A percentile compares a stretch with the other conserved stretches of the same genome.
Conservation (phyloP, 2,797 vertebrate species). For the Leptatherina wallacei region DNA sequence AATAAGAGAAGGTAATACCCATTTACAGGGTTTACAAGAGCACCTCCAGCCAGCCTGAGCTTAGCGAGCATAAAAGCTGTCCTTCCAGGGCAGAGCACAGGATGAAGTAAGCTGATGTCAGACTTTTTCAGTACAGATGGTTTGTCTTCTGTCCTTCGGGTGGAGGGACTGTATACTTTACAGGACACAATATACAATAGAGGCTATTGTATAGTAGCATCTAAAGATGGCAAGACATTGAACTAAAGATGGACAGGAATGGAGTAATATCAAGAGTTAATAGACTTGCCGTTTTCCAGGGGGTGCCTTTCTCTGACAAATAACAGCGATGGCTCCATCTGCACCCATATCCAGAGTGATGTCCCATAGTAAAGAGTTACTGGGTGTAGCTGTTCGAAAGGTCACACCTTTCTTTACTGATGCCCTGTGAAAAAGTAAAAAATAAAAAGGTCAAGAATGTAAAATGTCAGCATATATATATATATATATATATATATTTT, state of each 20-base stretch:
- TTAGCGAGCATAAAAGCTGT: constrained; percentile 37
- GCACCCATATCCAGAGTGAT: constrained; percentile 83
- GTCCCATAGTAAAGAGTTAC: constrained; percentile 89
- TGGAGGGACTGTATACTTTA: constrained; percentile 13
- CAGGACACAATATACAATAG: constrained; percentile 4
- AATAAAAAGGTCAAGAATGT: constrained; percentile 53
- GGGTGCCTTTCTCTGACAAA: constrained; percentile 86
- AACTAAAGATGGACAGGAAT: neutral
- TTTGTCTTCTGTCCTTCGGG: constrained; percentile 31
- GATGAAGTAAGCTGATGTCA: constrained; percentile 22
- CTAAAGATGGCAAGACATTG: neutral
- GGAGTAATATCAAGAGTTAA: constrained; percentile 6
- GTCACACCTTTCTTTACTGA: constrained; percentile 90
- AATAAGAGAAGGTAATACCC: neutral
- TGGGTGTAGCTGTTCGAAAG: constrained; percentile 86
- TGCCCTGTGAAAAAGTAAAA: constrained; percentile 82
- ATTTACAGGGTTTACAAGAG: constrained; percentile 42
- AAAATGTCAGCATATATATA: neutral
- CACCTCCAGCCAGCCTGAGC: constrained; percentile 39
- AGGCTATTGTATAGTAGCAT: constrained; percentile 3
- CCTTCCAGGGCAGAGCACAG: constrained; percentile 24
- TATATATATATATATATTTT: neutral
- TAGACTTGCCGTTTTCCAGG: constrained; percentile 83
- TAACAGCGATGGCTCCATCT: constrained; percentile 83
- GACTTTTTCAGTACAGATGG: constrained; percentile 9